phyloP scores from a whole-genome alignment of 2,888 invertebrate genomes.

The Ophion ellenae region DNA sequence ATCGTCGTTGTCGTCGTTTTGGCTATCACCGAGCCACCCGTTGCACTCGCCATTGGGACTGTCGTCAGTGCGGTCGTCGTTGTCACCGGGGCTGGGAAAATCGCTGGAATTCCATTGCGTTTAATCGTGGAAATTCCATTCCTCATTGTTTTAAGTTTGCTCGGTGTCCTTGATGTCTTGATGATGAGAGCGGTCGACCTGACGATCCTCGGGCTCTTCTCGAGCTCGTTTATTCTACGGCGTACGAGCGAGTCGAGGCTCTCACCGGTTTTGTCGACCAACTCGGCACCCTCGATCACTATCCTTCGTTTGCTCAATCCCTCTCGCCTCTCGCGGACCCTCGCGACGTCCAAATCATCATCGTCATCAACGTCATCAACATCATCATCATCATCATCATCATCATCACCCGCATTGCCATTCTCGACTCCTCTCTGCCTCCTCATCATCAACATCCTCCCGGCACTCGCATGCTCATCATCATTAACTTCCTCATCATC shows the following conservation, averaged over 20 bases:
- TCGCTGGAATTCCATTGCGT: not conserved
- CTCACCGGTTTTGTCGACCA: conserved; percentile 75
- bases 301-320: conserved; percentile 81
- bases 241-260: conserved; percentile 79
- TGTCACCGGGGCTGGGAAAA: not conserved
- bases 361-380: conserved; percentile 64
- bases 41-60: conserved; percentile 34
- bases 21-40: not conserved
- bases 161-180: conserved; percentile 79
- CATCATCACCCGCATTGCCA: conserved; percentile 40
- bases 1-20: conserved; percentile 50
- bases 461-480: conserved; percentile 83
- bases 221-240: conserved; percentile 79
- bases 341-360: conserved; percentile 66
- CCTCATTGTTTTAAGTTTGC: not conserved
- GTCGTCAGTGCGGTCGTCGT: conserved; percentile 39
- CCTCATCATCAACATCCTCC: conserved; percentile 67
- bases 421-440: conserved; percentile 77
- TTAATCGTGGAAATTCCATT: not conserved
- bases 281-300: conserved; percentile 82
- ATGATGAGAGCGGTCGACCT: conserved; percentile 82
- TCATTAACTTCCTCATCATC: conserved; percentile 75
- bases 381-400: conserved; percentile 62
- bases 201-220: conserved; percentile 81
- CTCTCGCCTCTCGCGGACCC: not conserved